These are phyloP conservation scores for Glyphotaelius pellucidus DNA, from an alignment of 2,888 invertebrate species.

Conservation along the genomic window DNA sequence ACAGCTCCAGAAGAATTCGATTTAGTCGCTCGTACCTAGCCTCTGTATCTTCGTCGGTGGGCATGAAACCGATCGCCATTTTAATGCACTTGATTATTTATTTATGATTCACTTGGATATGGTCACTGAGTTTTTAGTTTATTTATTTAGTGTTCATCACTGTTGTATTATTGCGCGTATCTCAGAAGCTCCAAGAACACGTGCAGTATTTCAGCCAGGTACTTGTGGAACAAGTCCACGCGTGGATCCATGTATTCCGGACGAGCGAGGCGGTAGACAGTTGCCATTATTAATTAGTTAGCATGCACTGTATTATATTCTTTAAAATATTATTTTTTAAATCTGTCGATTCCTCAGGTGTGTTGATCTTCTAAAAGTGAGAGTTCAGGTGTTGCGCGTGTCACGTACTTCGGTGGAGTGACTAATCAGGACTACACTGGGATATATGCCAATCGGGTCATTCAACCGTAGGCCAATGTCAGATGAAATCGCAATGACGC, in stretches of 20 bases:
- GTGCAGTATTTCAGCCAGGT: conserved; percentile 43
- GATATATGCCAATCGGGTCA: conserved; percentile 17
- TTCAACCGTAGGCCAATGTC: conserved; percentile 43
- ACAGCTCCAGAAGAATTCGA: conserved; percentile 77
- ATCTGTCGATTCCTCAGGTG: background rate
- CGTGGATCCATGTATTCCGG: conserved; percentile 37
- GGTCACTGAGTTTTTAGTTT: background rate
- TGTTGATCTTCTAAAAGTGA: background rate
- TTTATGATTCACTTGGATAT: background rate
- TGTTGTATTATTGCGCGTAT: conserved; percentile 14
- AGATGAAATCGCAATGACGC: background rate
- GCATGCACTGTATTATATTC: background rate
- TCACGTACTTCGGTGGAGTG: background rate
- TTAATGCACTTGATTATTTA: background rate
- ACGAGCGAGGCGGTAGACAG: conserved; percentile 18
- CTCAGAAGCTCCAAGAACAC: conserved; percentile 13
- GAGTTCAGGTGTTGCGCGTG: background rate
- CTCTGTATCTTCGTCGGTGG: conserved; percentile 77
- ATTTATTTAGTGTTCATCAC: conserved; percentile 21
- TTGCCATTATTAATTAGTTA: conserved; percentile 29
- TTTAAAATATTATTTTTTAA: background rate
- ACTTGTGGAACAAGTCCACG: conserved; percentile 34
- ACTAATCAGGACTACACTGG: background rate
- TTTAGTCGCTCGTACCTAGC: conserved; percentile 79
- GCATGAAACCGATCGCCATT: conserved; percentile 79